A percentile compares a stretch with the other conserved stretches of the same genome.
phyloP scores from a whole-genome alignment of 1,140 invertebrate species.

The Pinna nobilis region DNA sequence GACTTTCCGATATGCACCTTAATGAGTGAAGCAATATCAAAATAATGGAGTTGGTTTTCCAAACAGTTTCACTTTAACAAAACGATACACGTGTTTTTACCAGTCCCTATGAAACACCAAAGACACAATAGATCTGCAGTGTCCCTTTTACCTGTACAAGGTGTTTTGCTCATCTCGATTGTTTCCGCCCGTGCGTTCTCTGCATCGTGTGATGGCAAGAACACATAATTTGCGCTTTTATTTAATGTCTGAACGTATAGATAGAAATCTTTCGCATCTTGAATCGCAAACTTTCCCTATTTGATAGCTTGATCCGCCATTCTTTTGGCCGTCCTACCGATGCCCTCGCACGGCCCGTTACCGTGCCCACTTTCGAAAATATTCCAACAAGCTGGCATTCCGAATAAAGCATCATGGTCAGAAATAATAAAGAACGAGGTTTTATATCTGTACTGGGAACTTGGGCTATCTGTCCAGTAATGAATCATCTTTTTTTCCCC shows the following conservation, averaged over 20 bases:
- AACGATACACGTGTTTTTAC: constrained; percentile 9
- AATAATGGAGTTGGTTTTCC: background rate
- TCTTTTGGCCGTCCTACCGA: constrained; percentile 44
- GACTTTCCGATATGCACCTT: background rate
- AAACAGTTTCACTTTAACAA: constrained; percentile 40
- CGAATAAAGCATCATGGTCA: background rate
- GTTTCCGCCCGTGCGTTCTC: background rate
- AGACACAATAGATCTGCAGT: constrained; percentile 48
- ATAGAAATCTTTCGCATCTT: constrained; percentile 47
- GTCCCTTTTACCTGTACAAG: constrained; percentile 37
- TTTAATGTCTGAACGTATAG: constrained; percentile 24
- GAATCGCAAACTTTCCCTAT: constrained; percentile 39
- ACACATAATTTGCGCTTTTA: constrained; percentile 25
- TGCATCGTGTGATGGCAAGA: constrained; percentile 18
- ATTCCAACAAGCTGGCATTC: constrained; percentile 32
- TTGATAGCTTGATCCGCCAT: constrained; percentile 48
- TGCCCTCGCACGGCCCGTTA: constrained; percentile 53
- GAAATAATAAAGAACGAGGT: constrained; percentile 25
- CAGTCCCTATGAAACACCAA: constrained; percentile 18
- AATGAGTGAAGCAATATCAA: too few relatives aligned
- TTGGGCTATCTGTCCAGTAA: constrained; percentile 47
- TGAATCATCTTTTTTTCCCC: constrained; percentile 21
- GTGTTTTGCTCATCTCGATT: background rate
- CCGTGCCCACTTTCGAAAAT: constrained; percentile 46
- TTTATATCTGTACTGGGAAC: constrained; percentile 47